phyloP scores from a whole-genome alignment of 2,113 vertebrate species.

The Turnix velox region DNA sequence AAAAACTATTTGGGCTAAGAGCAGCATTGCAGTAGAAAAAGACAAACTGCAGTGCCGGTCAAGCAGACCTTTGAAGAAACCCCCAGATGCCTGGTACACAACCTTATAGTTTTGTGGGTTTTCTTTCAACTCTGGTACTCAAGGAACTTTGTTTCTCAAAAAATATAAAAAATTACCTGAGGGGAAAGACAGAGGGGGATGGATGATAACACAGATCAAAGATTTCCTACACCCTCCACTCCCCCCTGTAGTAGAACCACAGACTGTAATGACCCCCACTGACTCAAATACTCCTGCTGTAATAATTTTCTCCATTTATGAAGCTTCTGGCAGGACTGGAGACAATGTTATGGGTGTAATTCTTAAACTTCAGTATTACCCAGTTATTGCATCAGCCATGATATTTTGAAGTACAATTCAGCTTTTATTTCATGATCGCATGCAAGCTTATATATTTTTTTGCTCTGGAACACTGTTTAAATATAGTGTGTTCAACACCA shows the following conservation, averaged over 20 bases:
- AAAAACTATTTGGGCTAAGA: neutral
- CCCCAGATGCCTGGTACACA: neutral
- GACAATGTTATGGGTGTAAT: neutral
- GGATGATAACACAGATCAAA: neutral
- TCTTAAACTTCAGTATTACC: neutral
- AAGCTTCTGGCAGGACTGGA: neutral
- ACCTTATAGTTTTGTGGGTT: too few species aligned
- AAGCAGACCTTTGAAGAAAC: neutral
- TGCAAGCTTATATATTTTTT: neutral
- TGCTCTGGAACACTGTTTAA: neutral
- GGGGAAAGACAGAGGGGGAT: too few species aligned
- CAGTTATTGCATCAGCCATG: neutral
- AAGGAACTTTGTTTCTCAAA: neutral
- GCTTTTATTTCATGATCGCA: neutral
- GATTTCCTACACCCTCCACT: neutral
- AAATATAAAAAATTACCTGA: neutral
- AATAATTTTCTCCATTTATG: neutral
- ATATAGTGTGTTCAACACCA: neutral
- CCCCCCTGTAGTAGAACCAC: neutral
- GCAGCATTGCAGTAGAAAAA: neutral
- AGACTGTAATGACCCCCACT: neutral
- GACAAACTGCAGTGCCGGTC: neutral
- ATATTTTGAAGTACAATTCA: neutral
- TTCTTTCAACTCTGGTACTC: neutral
- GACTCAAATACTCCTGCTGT: neutral